Evolutionary conservation across 2,797 vertebrate genomes (phyloP), one percentile per base, ranked within the genome.

Genomic region (Platyrinchus mystaceus): DNA sequence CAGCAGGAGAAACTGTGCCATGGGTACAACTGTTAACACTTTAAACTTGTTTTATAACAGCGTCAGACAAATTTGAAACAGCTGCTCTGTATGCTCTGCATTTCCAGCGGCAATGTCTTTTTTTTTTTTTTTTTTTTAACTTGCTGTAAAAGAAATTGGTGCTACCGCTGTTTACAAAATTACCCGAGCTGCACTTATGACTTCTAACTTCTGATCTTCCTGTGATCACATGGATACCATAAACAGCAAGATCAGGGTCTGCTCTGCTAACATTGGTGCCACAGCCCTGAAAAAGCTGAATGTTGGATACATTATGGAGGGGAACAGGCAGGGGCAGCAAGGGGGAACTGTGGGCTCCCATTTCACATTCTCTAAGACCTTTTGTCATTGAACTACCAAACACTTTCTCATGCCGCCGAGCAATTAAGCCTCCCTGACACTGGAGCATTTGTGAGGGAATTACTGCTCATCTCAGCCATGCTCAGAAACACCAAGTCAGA

Each of bases 1-100:
- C 83, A 96, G 94, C 59, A 71, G 85, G 74, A 58, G 73, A 91
- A 88, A 60, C 44, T 43, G 60, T 91, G 87, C 87, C 83, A 53
- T 24, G 92, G 85, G 82, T 94, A 93, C 85, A 96, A 96, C 91
- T 90, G 94, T 88, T 96, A 95, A 94, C 89, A 90, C 89, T 95
- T 94, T 79, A 94, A 87, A 95, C 52, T 94, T 94, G 70, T 94
- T 96, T 94, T 94, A 90, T 90, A 95, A 90, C 84, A 78, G 83
- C 13, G 5, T 77, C 77, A 94, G 87, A 79, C 89, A 95, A 94
- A 96, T 96, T 79, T 87, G 89, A 94, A 97, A 93, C 94, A 93
- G 94, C 87, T 96, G 96, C 93, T 95, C 93, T 84, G 77, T 77
- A 88, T 87, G 89, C 74, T 94, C 89, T 91, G 81, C 77, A 84